phyloP scores from a whole-genome alignment of 2,797 vertebrate species.

The Pempheris klunzingeri region DNA sequence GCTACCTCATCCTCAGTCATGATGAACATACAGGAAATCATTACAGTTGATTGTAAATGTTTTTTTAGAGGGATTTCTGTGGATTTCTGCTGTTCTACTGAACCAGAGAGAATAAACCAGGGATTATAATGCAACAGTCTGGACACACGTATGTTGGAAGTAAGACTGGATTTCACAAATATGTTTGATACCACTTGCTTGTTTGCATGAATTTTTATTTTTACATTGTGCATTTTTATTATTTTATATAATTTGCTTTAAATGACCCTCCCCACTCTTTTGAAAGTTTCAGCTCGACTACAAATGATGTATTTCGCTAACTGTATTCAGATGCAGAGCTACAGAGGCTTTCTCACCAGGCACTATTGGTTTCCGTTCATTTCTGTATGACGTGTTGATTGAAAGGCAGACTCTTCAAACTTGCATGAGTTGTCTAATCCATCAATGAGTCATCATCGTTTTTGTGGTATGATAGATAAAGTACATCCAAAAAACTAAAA shows the following conservation, averaged over 20 bases:
- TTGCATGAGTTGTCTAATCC: background rate
- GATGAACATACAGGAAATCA: background rate
- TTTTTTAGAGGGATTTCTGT: too few relatives aligned
- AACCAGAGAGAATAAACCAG: background rate
- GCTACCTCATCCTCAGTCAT: background rate
- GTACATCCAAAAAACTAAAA: too few relatives aligned
- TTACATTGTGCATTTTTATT: background rate
- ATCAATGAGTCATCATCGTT: background rate
- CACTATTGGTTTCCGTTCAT: background rate
- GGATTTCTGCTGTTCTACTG: background rate
- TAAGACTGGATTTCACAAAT: background rate
- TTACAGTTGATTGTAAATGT: background rate
- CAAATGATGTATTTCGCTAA: background rate
- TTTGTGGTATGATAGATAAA: too few relatives aligned
- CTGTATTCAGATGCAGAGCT: background rate
- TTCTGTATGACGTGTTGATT: too few relatives aligned
- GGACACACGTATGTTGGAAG: conserved; percentile 2
- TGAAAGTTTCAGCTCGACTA: background rate
- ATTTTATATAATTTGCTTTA: background rate
- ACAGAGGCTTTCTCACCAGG: too few relatives aligned
- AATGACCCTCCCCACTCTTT: background rate
- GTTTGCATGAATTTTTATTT: background rate
- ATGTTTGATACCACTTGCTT: background rate
- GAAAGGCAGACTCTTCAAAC: background rate
- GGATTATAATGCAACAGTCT: background rate